Evolutionary conservation across 2,888 invertebrate species (phyloP).

Genomic region (Apocheima hispidaria): DNA sequence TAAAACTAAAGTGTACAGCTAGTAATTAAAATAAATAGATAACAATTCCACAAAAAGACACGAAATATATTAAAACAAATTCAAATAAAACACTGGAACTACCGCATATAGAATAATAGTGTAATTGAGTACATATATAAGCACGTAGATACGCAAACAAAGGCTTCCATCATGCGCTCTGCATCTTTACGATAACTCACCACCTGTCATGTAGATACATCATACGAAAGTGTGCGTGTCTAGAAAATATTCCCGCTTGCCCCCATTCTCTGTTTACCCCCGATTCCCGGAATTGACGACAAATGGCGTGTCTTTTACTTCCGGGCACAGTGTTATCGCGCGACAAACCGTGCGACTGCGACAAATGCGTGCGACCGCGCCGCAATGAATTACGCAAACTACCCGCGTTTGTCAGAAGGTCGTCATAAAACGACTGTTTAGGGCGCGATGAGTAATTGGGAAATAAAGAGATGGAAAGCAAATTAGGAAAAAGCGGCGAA

Average conservation of each 20-base stretch:
- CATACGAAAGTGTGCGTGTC: constrained; percentile 25
- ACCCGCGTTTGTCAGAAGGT: constrained; percentile 65
- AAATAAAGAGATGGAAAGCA: constrained; percentile 22
- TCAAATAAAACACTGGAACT: not conserved
- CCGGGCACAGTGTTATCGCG: constrained; percentile 46
- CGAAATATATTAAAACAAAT: no score
- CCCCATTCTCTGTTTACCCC: constrained; percentile 27
- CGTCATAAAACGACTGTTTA: constrained; percentile 56
- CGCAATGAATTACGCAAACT: constrained; percentile 64
- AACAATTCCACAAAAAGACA: no score
- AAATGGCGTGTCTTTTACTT: constrained; percentile 37
- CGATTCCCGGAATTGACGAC: constrained; percentile 36
- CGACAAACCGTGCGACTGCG: constrained; percentile 30
- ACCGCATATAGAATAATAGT: not conserved
- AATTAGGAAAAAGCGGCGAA: not conserved
- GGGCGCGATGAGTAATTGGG: constrained; percentile 32
- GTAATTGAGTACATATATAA: not conserved
- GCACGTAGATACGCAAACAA: constrained; percentile 10
- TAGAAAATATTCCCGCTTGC: constrained; percentile 15
- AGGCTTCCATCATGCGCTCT: constrained; percentile 10
- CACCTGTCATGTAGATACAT: constrained; percentile 24
- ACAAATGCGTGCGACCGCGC: constrained; percentile 64
- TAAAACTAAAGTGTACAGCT: no score
- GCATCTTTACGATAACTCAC: constrained; percentile 11
- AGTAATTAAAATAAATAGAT: no score